Percentiles rank a stretch among this genome's conserved stretches.
phyloP scores from a whole-genome alignment of 2,113 vertebrate genomes.

The Copsychus sechellarum region DNA sequence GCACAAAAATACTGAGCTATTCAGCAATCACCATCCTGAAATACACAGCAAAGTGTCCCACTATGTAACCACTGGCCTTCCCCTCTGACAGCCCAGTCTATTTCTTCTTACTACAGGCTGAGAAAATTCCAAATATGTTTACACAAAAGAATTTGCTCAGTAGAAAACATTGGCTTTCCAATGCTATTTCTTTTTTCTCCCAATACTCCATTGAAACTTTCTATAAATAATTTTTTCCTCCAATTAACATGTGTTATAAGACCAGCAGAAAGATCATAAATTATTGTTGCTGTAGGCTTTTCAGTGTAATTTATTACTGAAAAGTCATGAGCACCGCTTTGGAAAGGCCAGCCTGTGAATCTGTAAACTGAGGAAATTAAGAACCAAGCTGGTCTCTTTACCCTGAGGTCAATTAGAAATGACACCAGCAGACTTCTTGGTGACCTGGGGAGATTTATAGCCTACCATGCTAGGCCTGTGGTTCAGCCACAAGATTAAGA shows the following conservation, averaged over 20 bases:
- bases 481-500: conserved; percentile 65
- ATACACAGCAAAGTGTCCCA: not conserved
- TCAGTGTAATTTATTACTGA: conserved; percentile 50
- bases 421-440: conserved; percentile 53
- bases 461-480: conserved; percentile 12
- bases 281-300: conserved; percentile 30
- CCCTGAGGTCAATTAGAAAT: conserved; percentile 64
- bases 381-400: conserved; percentile 49
- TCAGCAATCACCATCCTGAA: not conserved
- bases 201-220: not conserved
- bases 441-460: conserved; percentile 70
- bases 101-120: not conserved
- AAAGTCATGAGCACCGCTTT: not conserved
- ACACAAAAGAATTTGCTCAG: not conserved
- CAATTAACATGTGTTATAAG: conserved; percentile 38
- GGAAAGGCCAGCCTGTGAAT: conserved; percentile 54
- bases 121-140: not conserved
- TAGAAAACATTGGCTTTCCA: not conserved
- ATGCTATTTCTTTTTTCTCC: not conserved
- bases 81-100: not conserved
- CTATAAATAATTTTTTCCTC: conserved; percentile 23
- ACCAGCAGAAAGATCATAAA: conserved; percentile 45
- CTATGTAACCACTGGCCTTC: not conserved
- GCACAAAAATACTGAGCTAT: accelerated
- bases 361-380: conserved; percentile 54